Conservation (phyloP, 2,113 vertebrate genomes). For the Epinephelus lanceolatus region DNA sequence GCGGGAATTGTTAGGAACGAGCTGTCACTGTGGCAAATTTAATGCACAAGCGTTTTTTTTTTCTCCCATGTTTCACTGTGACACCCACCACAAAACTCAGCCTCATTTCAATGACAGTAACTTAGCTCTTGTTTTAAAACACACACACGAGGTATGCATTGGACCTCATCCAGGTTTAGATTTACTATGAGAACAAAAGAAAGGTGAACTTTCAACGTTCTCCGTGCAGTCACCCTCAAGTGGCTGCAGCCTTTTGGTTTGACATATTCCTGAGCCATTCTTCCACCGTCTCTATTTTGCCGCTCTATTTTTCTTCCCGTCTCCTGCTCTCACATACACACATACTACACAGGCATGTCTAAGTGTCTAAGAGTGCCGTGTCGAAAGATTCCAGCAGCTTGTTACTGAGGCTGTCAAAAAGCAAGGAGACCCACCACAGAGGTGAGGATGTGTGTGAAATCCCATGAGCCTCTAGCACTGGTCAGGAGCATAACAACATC, state of each 20-base stretch:
- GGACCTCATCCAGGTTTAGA: conserved; percentile 70
- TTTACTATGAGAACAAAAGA: conserved; percentile 70
- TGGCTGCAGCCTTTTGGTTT: conserved; percentile 60
- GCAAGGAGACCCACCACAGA: conserved; percentile 76
- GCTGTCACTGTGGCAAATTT: conserved; percentile 64
- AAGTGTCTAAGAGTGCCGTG: conserved; percentile 69
- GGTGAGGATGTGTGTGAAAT: conserved; percentile 79
- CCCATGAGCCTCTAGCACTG: conserved; percentile 68
- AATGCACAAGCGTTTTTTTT: conserved; percentile 34
- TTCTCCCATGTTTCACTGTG: not conserved
- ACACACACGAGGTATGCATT: conserved; percentile 46
- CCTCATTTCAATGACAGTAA: conserved; percentile 56
- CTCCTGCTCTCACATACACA: conserved; percentile 58
- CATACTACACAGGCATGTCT: conserved; percentile 66
- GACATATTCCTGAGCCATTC: conserved; percentile 66
- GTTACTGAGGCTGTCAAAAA: conserved; percentile 76
- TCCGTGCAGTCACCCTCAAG: conserved; percentile 47
- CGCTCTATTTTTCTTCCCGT: conserved; percentile 53
- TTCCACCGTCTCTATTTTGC: conserved; percentile 61
- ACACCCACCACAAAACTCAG: conserved; percentile 49
- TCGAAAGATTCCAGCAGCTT: conserved; percentile 77
- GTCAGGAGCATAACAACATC: conserved; percentile 64
- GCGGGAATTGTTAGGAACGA: conserved; percentile 65
- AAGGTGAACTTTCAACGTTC: conserved; percentile 45
- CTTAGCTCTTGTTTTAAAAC: conserved; percentile 67